phyloP scores from a whole-genome alignment of 1,140 invertebrate genomes.

The Drosophila asahinai region DNA sequence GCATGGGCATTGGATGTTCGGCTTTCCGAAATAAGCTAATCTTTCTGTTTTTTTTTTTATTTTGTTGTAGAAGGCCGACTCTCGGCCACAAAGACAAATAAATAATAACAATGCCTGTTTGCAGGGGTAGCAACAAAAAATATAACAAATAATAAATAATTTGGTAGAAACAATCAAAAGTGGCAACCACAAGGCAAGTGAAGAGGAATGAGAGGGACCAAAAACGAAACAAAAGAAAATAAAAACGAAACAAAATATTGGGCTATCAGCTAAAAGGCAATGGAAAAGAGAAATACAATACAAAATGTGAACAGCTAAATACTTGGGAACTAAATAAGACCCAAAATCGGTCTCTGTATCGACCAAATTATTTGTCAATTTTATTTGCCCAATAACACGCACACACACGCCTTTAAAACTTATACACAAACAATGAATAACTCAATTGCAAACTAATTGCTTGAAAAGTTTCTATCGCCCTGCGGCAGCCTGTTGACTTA shows the following conservation, averaged over 20 bases:
- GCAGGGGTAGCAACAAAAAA: constrained; percentile 8
- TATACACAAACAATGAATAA: constrained; percentile 69
- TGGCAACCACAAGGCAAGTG: constrained; percentile 72
- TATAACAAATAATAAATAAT: constrained; percentile 72
- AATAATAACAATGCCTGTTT: constrained; percentile 58
- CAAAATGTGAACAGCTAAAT: constrained; percentile 24
- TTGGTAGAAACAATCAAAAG: constrained; percentile 77
- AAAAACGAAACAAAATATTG: constrained; percentile 25
- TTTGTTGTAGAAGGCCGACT: constrained; percentile 24
- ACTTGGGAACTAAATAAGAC: constrained; percentile 21
- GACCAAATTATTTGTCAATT: constrained; percentile 58
- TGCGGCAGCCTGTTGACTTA: constrained; percentile 60
- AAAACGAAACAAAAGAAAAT: constrained; percentile 44
- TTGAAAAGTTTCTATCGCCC: constrained; percentile 72
- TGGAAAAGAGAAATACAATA: constrained; percentile 15
- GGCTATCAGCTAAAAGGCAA: constrained; percentile 33
- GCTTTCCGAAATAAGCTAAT: background rate
- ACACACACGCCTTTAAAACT: constrained; percentile 10
- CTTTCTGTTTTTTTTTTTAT: background rate
- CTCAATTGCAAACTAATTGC: constrained; percentile 81
- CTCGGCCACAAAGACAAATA: constrained; percentile 52
- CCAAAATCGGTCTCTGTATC: constrained; percentile 25
- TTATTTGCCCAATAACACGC: constrained; percentile 33
- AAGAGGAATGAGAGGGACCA: constrained; percentile 22
- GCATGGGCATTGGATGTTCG: background rate